Evolutionary conservation across 2,113 vertebrate species (phyloP).

Genomic region (Leptobrachium leishanense): DNA sequence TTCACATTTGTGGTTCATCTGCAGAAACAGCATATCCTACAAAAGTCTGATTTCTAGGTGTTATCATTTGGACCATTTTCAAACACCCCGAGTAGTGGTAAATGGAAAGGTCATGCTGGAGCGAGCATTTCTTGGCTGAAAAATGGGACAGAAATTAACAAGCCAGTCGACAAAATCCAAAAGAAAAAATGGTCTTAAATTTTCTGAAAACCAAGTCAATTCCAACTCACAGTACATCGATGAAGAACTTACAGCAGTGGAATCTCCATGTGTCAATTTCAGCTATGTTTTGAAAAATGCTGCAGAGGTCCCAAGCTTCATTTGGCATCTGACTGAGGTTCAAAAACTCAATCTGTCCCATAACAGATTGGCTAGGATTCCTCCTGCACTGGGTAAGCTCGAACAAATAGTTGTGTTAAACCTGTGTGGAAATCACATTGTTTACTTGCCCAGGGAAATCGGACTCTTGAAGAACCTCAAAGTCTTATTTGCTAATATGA

Average conservation of each 20-base stretch:
- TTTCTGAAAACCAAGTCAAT: slow-evolving; percentile 66
- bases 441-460: slow-evolving; percentile 81
- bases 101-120: not conserved
- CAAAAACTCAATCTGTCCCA: slow-evolving; percentile 91
- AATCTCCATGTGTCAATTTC: slow-evolving; percentile 78
- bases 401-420: slow-evolving; percentile 86
- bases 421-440: slow-evolving; percentile 71
- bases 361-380: slow-evolving; percentile 77
- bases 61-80: not conserved
- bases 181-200: slow-evolving; percentile 58
- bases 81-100: not conserved
- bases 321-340: slow-evolving; percentile 86
- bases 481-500: slow-evolving; percentile 86
- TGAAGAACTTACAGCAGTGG: slow-evolving; percentile 63
- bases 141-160: slow-evolving; percentile 74
- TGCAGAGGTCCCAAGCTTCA: slow-evolving; percentile 74
- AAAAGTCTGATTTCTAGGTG: not conserved
- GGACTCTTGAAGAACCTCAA: slow-evolving; percentile 82
- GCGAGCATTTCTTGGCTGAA: slow-evolving; percentile 31
- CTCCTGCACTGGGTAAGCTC: slow-evolving; percentile 74
- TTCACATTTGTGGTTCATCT: not conserved
- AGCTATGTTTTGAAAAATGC: slow-evolving; percentile 84
- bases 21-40: not conserved
- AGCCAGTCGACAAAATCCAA: slow-evolving; percentile 59
- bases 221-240: slow-evolving; percentile 68